Evolutionary conservation across 2,888 invertebrate genomes (phyloP).

Genomic region (Drosophila birchii): DNA sequence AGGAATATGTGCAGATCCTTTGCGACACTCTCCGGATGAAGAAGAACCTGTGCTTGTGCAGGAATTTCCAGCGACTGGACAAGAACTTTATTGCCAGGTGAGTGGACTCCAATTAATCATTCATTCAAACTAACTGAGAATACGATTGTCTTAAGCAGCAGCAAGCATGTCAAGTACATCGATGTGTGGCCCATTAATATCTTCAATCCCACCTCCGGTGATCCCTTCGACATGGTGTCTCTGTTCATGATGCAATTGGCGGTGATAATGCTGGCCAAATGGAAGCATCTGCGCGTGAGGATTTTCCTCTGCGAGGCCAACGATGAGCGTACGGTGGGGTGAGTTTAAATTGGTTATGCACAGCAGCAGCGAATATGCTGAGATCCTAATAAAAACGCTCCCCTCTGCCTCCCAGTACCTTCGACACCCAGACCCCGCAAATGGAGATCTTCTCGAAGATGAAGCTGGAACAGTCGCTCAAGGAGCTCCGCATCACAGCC

Average conservation of each 20-base stretch:
- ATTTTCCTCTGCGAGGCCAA: constrained; percentile 92
- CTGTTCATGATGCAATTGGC: constrained; percentile 98
- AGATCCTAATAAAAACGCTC: not conserved
- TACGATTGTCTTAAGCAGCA: constrained; percentile 59
- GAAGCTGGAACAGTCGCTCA: constrained; percentile 89
- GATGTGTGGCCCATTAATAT: constrained; percentile 99
- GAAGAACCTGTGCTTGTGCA: constrained; percentile 96
- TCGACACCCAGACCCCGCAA: constrained; percentile 81
- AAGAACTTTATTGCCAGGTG: constrained; percentile 91
- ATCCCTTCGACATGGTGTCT: constrained; percentile 94
- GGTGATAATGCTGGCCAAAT: constrained; percentile 96
- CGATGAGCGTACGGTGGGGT: constrained; percentile 78
- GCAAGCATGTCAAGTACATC: constrained; percentile 89
- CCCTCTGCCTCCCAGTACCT: constrained; percentile 62
- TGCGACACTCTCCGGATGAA: constrained; percentile 95
- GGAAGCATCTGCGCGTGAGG: constrained; percentile 94
- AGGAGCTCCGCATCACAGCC: constrained; percentile 94
- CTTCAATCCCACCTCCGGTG: constrained; percentile 90
- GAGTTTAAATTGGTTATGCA: constrained; percentile 19
- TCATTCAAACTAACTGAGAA: not conserved
- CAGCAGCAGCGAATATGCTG: not conserved
- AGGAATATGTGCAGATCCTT: constrained; percentile 94
- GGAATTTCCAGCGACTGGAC: constrained; percentile 94
- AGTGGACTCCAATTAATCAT: constrained; percentile 61
- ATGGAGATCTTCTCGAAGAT: constrained; percentile 80